These are phyloP conservation scores for Trichomycterus rosablanca DNA, from an alignment of 2,113 vertebrate species.

Conservation along the genomic window DNA sequence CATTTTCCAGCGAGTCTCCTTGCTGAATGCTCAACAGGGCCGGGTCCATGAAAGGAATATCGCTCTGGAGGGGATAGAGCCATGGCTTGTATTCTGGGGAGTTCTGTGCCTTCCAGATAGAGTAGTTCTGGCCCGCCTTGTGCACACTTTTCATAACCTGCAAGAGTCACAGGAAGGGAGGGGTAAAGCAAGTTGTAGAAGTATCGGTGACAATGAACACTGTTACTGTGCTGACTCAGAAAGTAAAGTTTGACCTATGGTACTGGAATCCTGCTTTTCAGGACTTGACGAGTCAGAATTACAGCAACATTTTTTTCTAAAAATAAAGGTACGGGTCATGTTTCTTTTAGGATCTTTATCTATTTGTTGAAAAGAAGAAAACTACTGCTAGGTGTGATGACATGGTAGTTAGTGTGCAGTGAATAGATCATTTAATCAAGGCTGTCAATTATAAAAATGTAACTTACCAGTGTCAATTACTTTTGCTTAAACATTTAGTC, in stretches of 20 bases:
- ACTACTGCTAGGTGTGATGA: too few relatives aligned
- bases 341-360: neutral
- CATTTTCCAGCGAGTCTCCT: conserved; percentile 69
- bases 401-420: too few relatives aligned
- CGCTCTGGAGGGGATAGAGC: conserved; percentile 70
- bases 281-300: neutral
- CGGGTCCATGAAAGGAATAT: conserved; percentile 63
- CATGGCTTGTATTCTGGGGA: conserved; percentile 64
- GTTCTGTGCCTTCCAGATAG: conserved; percentile 66
- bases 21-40: conserved; percentile 67
- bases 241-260: conserved; percentile 6
- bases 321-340: neutral
- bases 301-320: neutral
- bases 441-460: too few relatives aligned
- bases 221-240: neutral
- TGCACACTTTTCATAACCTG: conserved; percentile 70
- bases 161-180: conserved; percentile 6
- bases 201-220: conserved; percentile 4
- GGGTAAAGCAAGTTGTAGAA: conserved; percentile 1
- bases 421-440: too few relatives aligned
- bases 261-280: conserved; percentile 34
- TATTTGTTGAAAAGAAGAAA: too few relatives aligned
- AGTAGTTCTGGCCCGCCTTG: conserved; percentile 66
- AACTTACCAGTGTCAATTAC: too few relatives aligned
- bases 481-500: neutral